Evolutionary conservation across 2,113 vertebrate genomes (phyloP).

Genomic region (Pteruthius melanotis): DNA sequence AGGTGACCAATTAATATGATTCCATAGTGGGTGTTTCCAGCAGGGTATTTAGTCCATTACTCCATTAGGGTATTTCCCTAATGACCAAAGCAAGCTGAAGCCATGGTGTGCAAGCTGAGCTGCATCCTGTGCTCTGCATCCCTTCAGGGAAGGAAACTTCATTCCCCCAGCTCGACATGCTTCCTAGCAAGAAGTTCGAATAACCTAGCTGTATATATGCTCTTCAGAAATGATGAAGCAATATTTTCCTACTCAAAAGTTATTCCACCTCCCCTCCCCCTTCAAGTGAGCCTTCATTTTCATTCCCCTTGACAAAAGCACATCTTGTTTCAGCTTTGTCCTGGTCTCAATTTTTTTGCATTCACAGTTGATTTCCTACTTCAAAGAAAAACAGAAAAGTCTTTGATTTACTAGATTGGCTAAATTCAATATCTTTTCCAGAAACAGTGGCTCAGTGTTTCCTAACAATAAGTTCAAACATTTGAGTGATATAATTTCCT

Average conservation of each 20-base stretch:
- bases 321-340: not conserved
- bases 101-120: rapidly evolving
- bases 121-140: not conserved
- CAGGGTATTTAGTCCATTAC: not conserved
- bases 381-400: not conserved
- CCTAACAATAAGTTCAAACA: not conserved
- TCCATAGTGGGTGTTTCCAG: not conserved
- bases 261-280: not conserved
- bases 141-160: not conserved
- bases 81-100: not conserved
- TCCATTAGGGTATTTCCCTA: not conserved
- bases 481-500: constrained; percentile 49
- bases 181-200: not conserved
- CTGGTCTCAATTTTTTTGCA: not conserved
- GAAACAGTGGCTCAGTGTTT: constrained; percentile 30
- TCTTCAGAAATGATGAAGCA: not conserved
- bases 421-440: constrained; percentile 33
- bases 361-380: constrained; percentile 42
- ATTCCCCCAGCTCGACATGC: rapidly evolving
- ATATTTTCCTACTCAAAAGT: not conserved
- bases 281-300: not conserved
- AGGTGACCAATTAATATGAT: not conserved
- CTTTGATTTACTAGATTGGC: constrained; percentile 29
- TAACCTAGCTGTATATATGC: not conserved
- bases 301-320: not conserved